Conservation (phyloP, 1,140 invertebrate genomes). For the Adelges cooleyi region DNA sequence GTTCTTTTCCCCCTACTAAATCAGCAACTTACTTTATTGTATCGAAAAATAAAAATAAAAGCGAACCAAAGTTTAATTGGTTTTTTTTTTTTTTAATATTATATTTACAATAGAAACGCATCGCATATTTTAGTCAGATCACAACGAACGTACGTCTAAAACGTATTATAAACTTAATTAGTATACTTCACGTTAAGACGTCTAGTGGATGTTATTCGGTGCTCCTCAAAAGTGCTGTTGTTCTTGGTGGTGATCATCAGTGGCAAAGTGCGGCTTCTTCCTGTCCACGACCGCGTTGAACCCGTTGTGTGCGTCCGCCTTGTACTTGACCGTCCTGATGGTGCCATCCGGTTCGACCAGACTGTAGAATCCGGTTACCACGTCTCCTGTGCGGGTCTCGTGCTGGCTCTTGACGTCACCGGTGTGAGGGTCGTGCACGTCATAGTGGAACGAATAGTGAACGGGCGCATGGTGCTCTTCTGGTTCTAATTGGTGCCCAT, state of each 20-base stretch:
- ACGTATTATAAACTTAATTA: too few relatives aligned
- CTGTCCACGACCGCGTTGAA: constrained; percentile 49
- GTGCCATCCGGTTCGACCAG: constrained; percentile 46
- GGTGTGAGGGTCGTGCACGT: constrained; percentile 44
- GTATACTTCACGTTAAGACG: not conserved
- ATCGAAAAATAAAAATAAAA: too few relatives aligned
- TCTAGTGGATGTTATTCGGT: not conserved
- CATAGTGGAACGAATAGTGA: constrained; percentile 44
- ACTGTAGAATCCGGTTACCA: constrained; percentile 39
- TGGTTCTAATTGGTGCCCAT: not conserved
- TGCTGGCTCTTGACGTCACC: constrained; percentile 50
- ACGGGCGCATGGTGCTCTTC: constrained; percentile 35
- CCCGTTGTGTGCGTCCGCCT: constrained; percentile 48
- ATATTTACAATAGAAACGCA: too few relatives aligned
- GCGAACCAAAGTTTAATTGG: too few relatives aligned
- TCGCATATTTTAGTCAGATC: too few relatives aligned
- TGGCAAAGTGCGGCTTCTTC: constrained; percentile 2
- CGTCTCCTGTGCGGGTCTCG: constrained; percentile 47
- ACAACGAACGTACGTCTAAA: too few relatives aligned
- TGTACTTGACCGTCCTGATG: constrained; percentile 48
- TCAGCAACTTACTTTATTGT: too few relatives aligned
- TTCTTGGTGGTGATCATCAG: not conserved
- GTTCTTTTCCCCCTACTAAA: too few relatives aligned
- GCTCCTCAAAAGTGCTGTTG: not conserved
- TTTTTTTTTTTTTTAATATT: too few relatives aligned